phyloP scores from a whole-genome alignment of 2,888 invertebrate genomes.

The Drosophila helvetica region DNA sequence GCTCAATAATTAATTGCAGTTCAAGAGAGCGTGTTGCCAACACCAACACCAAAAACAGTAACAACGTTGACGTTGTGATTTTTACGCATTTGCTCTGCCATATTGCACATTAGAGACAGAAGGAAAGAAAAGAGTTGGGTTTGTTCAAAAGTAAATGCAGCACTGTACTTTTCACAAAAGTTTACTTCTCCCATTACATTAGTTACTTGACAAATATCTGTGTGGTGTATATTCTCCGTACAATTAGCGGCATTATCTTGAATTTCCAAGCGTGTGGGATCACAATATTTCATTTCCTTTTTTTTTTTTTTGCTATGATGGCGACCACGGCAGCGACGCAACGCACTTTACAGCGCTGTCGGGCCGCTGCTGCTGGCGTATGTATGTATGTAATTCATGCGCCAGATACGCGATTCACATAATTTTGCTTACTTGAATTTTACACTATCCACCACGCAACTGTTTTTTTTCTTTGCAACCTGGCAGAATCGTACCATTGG shows the following conservation, averaged over 20 bases:
- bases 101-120: constrained; percentile 63
- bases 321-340: constrained; percentile 70
- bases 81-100: constrained; percentile 69
- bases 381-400: constrained; percentile 31
- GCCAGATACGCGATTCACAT: constrained; percentile 28
- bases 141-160: constrained; percentile 54
- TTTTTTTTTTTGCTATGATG: constrained; percentile 64
- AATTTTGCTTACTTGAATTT: neutral
- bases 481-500: constrained; percentile 4
- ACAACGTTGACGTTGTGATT: constrained; percentile 51
- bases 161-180: constrained; percentile 69
- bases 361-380: constrained; percentile 23
- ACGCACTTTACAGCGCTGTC: constrained; percentile 71
- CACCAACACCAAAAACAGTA: constrained; percentile 30
- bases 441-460: neutral
- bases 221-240: neutral
- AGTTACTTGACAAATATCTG: neutral
- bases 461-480: constrained; percentile 16
- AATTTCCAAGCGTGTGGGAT: constrained; percentile 26
- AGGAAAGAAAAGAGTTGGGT: constrained; percentile 2
- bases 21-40: constrained; percentile 42
- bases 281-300: constrained; percentile 23
- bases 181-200: constrained; percentile 3
- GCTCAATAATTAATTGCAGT: constrained; percentile 28
- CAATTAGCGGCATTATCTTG: constrained; percentile 11